phyloP scores from a whole-genome alignment of 1,140 invertebrate species.

The Lamellibrachia luymesi region DNA sequence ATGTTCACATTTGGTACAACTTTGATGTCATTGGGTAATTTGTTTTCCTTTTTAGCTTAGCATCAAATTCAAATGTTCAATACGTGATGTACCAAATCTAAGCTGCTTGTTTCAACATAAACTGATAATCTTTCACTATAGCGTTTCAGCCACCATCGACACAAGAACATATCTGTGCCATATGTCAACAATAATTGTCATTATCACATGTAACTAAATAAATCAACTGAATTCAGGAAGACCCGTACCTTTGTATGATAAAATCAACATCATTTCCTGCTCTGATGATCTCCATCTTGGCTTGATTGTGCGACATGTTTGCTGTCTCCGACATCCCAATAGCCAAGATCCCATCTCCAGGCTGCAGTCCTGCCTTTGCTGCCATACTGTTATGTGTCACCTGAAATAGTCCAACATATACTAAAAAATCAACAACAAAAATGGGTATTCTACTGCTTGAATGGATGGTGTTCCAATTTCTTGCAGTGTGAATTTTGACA shows the following conservation, averaged over 20 bases:
- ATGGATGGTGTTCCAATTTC: no score
- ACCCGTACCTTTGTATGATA: conserved; percentile 44
- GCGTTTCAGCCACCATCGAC: no score
- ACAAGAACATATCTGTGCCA: no score
- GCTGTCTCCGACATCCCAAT: conserved; percentile 48
- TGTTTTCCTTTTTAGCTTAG: neutral
- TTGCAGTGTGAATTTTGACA: no score
- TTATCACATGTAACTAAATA: conserved; percentile 9
- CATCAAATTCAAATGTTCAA: neutral
- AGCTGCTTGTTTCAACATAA: no score
- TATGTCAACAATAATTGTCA: neutral
- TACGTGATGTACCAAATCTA: no score
- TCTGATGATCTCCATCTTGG: conserved; percentile 56
- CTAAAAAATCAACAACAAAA: neutral
- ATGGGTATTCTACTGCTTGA: neutral
- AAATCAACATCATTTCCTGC: conserved; percentile 55
- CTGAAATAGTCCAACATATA: conserved; percentile 33
- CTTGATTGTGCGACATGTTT: conserved; percentile 50
- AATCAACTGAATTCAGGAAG: neutral
- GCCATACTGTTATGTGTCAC: conserved; percentile 53
- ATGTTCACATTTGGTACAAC: neutral
- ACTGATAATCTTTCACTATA: no score
- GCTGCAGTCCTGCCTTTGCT: conserved; percentile 42
- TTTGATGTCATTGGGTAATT: neutral
- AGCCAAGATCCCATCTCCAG: conserved; percentile 52